phyloP scores from a whole-genome alignment of 2,797 vertebrate genomes.

The Scomberomorus guttatus region DNA sequence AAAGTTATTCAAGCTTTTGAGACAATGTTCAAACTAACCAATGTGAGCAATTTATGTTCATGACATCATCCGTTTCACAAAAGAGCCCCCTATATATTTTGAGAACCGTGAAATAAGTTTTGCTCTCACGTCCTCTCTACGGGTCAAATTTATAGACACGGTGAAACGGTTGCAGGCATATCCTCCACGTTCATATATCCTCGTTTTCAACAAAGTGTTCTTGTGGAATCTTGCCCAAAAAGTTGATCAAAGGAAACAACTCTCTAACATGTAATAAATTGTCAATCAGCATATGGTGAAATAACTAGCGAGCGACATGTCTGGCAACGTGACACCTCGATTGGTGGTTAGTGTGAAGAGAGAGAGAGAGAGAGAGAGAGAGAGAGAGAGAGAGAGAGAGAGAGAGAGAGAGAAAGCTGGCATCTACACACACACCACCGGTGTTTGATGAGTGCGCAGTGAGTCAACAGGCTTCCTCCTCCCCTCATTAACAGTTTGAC shows the following conservation, averaged over 20 bases:
- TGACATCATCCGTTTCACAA: conserved; percentile 56
- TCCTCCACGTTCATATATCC: neutral
- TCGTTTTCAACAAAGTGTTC: conserved; percentile 23
- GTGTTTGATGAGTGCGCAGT: conserved; percentile 65
- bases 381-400: conserved; percentile 29
- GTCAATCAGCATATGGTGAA: conserved; percentile 49
- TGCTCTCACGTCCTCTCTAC: conserved; percentile 29
- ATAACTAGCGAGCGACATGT: conserved; percentile 49
- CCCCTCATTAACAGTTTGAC: conserved; percentile 68
- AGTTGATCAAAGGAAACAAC: conserved; percentile 8
- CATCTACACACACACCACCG: conserved; percentile 19
- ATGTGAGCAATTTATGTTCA: conserved; percentile 39
- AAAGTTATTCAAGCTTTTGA: conserved; percentile 34
- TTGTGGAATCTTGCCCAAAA: neutral
- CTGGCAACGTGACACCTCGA: conserved; percentile 67
- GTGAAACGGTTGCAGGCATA: conserved; percentile 63
- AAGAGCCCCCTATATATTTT: conserved; percentile 30
- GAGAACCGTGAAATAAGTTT: conserved; percentile 42
- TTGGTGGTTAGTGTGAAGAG: conserved; percentile 55
- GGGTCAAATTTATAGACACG: conserved; percentile 40
- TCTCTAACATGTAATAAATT: conserved; percentile 26
- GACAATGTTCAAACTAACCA: conserved; percentile 43
- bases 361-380: conserved; percentile 29
- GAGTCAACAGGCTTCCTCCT: conserved; percentile 67
- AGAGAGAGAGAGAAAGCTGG: conserved; percentile 28